These are phyloP conservation scores for Ooceraea biroi DNA, from an alignment of 1,140 invertebrate species.

Conservation along the genomic window DNA sequence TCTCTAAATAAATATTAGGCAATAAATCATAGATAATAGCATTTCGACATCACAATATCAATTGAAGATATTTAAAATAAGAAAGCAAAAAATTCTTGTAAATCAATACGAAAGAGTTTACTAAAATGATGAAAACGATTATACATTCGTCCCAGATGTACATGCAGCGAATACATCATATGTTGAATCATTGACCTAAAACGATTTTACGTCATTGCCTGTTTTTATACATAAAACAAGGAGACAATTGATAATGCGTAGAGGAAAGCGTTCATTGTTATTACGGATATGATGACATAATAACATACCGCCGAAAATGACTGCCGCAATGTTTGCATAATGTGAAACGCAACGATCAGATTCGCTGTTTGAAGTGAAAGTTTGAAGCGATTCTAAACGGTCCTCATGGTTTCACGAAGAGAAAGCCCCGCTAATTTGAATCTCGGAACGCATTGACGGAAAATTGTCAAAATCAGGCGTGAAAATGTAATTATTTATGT, in stretches of 20 bases:
- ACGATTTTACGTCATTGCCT: background rate
- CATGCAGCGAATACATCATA: too few relatives aligned
- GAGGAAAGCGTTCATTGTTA: background rate
- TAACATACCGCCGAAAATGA: background rate
- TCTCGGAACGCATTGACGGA: conserved; percentile 8
- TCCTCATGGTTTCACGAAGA: conserved; percentile 3
- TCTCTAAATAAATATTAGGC: background rate
- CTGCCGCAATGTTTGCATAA: conserved; percentile 26
- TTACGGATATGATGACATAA: conserved; percentile 9
- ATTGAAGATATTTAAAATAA: background rate
- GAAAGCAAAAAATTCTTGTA: background rate
- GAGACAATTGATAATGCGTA: background rate
- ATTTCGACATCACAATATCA: background rate
- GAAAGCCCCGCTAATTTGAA: conserved; percentile 50
- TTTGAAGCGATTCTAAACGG: conserved; percentile 4
- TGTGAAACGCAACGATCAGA: conserved; percentile 5
- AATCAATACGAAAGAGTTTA: too few relatives aligned
- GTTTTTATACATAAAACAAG: background rate
- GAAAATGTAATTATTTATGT: background rate
- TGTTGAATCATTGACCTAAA: too few relatives aligned
- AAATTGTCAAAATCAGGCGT: background rate
- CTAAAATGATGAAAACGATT: too few relatives aligned
- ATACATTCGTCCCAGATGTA: too few relatives aligned
- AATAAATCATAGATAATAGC: background rate
- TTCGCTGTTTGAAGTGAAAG: conserved; percentile 52